Evolutionary conservation across 2,888 invertebrate species (phyloP).

Genomic region (Parnassius glacialis): DNA sequence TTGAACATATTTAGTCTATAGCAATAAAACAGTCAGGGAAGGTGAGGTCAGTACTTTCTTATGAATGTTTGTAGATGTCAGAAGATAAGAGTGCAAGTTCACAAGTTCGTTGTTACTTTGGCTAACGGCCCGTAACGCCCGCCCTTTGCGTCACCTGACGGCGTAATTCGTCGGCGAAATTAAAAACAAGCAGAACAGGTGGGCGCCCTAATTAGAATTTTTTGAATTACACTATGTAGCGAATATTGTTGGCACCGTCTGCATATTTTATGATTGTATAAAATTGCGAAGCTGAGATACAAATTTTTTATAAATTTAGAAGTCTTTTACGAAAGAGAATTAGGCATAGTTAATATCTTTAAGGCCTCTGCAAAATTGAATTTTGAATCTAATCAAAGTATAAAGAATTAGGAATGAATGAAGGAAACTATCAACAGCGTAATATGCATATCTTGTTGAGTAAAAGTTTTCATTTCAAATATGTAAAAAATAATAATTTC

Average conservation of each 20-base stretch:
- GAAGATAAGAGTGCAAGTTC: conserved; percentile 46
- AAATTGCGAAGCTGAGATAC: conserved; percentile 21
- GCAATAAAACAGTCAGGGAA: conserved; percentile 11
- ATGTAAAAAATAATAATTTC: too few relatives aligned
- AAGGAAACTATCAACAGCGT: too few relatives aligned
- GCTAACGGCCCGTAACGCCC: conserved; percentile 53
- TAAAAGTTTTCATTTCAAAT: too few relatives aligned
- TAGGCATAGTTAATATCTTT: too few relatives aligned
- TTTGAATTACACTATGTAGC: conserved; percentile 66
- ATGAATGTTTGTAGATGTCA: conserved; percentile 30
- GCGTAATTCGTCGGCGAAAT: conserved; percentile 67
- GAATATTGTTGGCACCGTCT: conserved; percentile 44
- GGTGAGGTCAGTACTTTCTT: neutral
- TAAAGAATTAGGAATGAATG: too few relatives aligned
- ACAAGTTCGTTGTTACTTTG: conserved; percentile 50
- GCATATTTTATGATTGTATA: conserved; percentile 40
- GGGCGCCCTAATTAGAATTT: conserved; percentile 75
- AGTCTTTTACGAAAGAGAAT: neutral
- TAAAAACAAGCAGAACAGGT: conserved; percentile 71
- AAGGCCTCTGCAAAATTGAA: too few relatives aligned
- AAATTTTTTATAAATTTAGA: conserved; percentile 4
- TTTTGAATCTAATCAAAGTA: too few relatives aligned
- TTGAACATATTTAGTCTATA: conserved; percentile 1
- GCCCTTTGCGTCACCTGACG: conserved; percentile 67
- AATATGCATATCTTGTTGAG: too few relatives aligned